These are phyloP conservation scores for Bicyclus anynana DNA, from an alignment of 1,140 invertebrate genomes.

Conservation along the genomic window DNA sequence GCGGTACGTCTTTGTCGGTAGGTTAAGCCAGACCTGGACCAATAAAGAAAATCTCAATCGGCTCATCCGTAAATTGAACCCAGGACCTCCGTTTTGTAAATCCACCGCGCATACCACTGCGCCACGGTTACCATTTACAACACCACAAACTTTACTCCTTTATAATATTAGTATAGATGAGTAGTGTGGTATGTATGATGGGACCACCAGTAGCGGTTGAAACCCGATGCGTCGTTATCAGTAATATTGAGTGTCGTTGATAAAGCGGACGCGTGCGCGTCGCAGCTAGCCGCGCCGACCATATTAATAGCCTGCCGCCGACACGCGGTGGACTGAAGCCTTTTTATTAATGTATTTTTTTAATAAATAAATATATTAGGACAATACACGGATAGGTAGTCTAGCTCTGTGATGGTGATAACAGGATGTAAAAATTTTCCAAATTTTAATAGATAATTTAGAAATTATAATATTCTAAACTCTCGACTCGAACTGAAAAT, in stretches of 20 bases:
- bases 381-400: too few relatives aligned
- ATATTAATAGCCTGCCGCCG: background rate
- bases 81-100: background rate
- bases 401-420: too few relatives aligned
- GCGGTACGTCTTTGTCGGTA: too few relatives aligned
- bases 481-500: too few relatives aligned
- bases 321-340: background rate
- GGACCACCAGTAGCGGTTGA: slow-evolving; percentile 21
- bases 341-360: background rate
- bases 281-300: background rate
- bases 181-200: background rate
- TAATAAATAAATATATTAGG: too few relatives aligned
- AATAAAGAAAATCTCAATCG: background rate
- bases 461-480: too few relatives aligned
- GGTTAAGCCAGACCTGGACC: too few relatives aligned
- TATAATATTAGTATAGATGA: too few relatives aligned
- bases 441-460: too few relatives aligned
- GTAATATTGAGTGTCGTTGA: slow-evolving; percentile 22
- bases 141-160: too few relatives aligned
- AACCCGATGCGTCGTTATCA: slow-evolving; percentile 20
- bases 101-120: background rate
- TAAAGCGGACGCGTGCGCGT: slow-evolving; percentile 20
- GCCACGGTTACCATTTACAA: background rate
- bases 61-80: background rate
- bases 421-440: too few relatives aligned